These are phyloP conservation scores for Alces alces DNA, from an alignment of 2,113 vertebrate species.

Conservation along the genomic window DNA sequence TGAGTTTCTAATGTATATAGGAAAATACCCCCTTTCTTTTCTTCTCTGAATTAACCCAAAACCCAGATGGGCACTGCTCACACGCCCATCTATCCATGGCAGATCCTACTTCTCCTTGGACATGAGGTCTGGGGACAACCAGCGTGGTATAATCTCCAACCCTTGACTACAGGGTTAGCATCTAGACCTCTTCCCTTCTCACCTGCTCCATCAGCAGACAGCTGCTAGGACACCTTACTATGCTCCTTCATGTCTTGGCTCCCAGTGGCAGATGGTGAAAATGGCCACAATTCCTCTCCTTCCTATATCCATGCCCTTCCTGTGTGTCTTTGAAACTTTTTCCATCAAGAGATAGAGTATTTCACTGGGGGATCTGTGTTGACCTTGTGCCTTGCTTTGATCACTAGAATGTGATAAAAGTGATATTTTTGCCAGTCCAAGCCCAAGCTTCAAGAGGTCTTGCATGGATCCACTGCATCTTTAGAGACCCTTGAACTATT, in stretches of 20 bases:
- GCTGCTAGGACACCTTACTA: background rate
- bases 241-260: background rate
- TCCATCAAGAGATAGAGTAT: background rate
- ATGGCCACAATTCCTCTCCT: background rate
- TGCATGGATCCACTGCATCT: background rate
- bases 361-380: background rate
- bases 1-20: background rate
- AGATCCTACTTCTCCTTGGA: background rate
- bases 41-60: background rate
- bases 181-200: background rate
- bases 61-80: background rate
- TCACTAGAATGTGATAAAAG: background rate
- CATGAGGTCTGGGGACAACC: background rate
- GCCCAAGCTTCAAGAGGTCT: background rate
- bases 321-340: background rate
- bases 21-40: background rate
- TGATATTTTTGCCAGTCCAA: background rate
- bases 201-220: background rate
- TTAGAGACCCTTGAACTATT: background rate
- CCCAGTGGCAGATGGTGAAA: background rate
- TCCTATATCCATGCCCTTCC: background rate
- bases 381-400: background rate
- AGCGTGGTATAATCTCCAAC: background rate
- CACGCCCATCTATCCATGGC: background rate
- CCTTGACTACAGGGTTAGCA: background rate